Evolutionary conservation across 2,113 vertebrate species (phyloP).

Genomic region (Corythornis vintsioides): DNA sequence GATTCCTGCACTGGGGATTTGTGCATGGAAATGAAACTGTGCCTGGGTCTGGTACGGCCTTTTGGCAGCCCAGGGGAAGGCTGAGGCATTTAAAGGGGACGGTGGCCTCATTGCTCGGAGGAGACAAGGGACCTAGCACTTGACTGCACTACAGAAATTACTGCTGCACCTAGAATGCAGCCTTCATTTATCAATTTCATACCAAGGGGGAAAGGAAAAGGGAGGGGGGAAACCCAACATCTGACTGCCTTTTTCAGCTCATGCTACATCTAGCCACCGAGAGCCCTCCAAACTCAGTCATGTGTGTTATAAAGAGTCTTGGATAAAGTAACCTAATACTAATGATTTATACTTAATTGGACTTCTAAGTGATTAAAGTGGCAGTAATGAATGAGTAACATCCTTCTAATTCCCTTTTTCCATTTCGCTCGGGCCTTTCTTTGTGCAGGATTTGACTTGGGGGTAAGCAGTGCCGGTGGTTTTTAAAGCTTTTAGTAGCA

Average conservation of each 20-base stretch:
- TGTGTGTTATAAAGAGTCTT: slow-evolving; percentile 64
- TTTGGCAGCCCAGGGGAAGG: slow-evolving; percentile 72
- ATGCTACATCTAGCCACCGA: slow-evolving; percentile 63
- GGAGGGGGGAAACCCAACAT: slow-evolving; percentile 69
- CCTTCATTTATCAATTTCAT: slow-evolving; percentile 87
- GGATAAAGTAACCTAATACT: slow-evolving; percentile 79
- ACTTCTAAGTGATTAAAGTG: slow-evolving; percentile 82
- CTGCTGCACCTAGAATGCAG: slow-evolving; percentile 83
- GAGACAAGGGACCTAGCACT: slow-evolving; percentile 83
- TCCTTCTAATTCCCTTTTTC: slow-evolving; percentile 67
- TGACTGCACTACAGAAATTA: slow-evolving; percentile 86
- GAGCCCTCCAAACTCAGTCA: slow-evolving; percentile 72
- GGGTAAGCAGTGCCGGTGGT: slow-evolving; percentile 17
- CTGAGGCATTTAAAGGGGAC: slow-evolving; percentile 76
- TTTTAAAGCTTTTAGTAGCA: slow-evolving; percentile 57
- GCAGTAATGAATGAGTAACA: slow-evolving; percentile 80
- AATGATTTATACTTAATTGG: slow-evolving; percentile 86
- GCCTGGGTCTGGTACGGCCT: slow-evolving; percentile 51
- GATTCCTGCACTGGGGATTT: slow-evolving; percentile 58
- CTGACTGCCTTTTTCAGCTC: slow-evolving; percentile 77
- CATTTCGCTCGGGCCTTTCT: slow-evolving; percentile 49
- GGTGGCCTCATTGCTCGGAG: slow-evolving; percentile 78
- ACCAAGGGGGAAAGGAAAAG: slow-evolving; percentile 50
- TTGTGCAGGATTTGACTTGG: slow-evolving; percentile 33
- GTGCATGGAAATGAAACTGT: slow-evolving; percentile 70